Base-by-base conservation (phyloP, 2,113 vertebrate species). In the Prionailurus viverrinus region DNA sequence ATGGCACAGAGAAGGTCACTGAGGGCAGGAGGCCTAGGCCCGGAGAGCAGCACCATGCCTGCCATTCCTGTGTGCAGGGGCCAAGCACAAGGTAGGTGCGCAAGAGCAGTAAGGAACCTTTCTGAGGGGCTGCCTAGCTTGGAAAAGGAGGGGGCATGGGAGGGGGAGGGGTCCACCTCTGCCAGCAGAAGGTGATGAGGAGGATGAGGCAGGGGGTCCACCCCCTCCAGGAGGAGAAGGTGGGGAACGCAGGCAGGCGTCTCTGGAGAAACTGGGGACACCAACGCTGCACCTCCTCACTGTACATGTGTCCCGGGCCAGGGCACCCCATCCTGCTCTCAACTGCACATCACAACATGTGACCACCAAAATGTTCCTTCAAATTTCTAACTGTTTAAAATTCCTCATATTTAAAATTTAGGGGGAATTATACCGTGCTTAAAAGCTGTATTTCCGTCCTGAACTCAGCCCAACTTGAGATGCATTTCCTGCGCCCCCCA, bases 341-440 rank as follows among this genome's bases (percentile, higher is more conserved):
- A 13, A 23, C 33, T 5, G 18, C 19, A 13, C 1, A 14, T 1
- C 0, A 0, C 12, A 39, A 63, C 0, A 8, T 8, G 8, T 11
- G 36, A n/a, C 74, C 36, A 36, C 79, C 14, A 8, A 4, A 5
- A 9, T 3, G 69, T 66, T 69, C 71, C 69, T 69, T 36, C 51
- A 53, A 21, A 41, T 53, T 3, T 51, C 39, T 16, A 8, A 16
- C 12, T 33, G 27, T 63, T 79, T 48, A 36, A 78, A 69, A 51
- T 31, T 12, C 61, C 41, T 31, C 9, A 7, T 10, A 61, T 29
- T 58, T 85, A 71, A 86, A 55, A 79, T 33, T 23, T 0, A 5
- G 41, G 25, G 51, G 33, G 25, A 51, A 51, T 58, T 0, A 1
- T 25, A 48, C 36, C 25, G 6, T 31, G 23, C 36, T 61, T 61